Conservation (phyloP, 1,140 invertebrate species). For the Kradibia gibbosae region DNA sequence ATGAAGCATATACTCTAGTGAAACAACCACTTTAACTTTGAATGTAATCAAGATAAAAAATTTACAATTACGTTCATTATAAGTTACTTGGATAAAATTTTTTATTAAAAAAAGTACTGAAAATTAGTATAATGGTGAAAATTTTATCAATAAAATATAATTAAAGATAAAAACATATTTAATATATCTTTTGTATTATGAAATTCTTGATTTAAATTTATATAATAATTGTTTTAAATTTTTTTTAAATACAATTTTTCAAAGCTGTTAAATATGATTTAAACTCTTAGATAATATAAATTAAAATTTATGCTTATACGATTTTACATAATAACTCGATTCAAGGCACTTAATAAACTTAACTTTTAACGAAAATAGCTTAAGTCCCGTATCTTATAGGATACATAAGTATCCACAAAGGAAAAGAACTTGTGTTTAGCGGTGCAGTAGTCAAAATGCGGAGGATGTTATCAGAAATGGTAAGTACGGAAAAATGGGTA, state of each 20-base stretch:
- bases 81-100: no score
- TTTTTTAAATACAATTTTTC: no score
- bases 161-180: no score
- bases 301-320: no score
- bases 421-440: not conserved
- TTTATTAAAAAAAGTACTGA: no score
- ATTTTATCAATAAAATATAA: no score
- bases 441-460: not conserved
- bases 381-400: not conserved
- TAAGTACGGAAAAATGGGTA: not conserved
- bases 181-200: no score
- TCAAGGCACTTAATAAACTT: not conserved
- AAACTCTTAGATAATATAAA: no score
- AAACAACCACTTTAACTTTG: not conserved
- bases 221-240: no score
- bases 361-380: not conserved
- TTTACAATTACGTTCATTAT: constrained; percentile 4
- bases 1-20: not conserved
- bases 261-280: no score
- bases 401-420: not conserved
- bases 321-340: not conserved
- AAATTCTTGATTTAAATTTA: no score
- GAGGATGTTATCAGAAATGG: not conserved
- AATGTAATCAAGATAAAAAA: constrained; percentile 12
- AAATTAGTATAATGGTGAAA: no score